Conservation (phyloP, 1,140 invertebrate genomes). For the Planococcus citri region DNA sequence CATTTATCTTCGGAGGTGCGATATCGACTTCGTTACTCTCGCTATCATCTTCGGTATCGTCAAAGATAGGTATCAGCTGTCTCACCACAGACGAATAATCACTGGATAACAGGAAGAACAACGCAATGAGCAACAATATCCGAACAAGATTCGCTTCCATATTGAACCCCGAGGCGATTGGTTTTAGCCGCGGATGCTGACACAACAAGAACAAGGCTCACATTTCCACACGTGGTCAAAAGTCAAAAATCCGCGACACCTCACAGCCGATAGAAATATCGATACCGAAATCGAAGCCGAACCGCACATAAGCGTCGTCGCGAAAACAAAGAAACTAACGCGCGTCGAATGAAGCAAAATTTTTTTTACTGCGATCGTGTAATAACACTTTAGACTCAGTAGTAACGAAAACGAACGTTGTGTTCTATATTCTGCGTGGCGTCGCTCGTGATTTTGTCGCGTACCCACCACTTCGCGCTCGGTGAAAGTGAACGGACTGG, state of each 20-base stretch:
- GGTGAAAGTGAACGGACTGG: constrained; percentile 19
- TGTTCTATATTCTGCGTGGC: background rate
- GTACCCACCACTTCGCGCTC: constrained; percentile 9
- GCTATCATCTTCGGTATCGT: background rate
- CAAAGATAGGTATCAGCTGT: constrained; percentile 17
- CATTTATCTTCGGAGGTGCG: background rate
- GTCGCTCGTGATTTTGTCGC: constrained; percentile 13
- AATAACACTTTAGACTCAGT: background rate
- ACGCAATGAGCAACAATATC: constrained; percentile 22
- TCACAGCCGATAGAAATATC: background rate
- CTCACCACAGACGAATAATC: constrained; percentile 23
- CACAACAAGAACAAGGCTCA: background rate
- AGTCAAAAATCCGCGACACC: too few species aligned
- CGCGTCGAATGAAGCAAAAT: background rate
- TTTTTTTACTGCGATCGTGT: background rate
- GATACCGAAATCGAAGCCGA: background rate
- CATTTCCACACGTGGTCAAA: too few species aligned
- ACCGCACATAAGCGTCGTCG: too few species aligned
- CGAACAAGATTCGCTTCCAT: constrained; percentile 12
- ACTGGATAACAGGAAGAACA: constrained; percentile 26
- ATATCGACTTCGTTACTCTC: background rate
- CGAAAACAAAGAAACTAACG: background rate
- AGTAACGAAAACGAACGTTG: background rate
- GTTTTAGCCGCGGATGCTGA: background rate
- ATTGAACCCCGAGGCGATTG: background rate